Evolutionary conservation across 2,113 vertebrate genomes (phyloP).

Genomic region (Ramphastos sulfuratus): DNA sequence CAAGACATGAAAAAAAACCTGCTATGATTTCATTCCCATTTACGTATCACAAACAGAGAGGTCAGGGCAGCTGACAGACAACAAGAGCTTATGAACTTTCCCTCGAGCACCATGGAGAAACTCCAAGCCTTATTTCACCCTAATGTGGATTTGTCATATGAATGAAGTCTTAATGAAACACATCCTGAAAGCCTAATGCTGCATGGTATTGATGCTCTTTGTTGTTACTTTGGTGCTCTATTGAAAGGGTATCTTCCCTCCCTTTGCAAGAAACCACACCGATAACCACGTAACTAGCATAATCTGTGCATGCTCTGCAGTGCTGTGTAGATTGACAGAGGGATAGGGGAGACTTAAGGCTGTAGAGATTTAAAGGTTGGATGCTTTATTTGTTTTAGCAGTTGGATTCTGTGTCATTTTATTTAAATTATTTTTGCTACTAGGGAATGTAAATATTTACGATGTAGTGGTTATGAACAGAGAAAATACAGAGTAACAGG

Average conservation of each 20-base stretch:
- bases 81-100: conserved; percentile 65
- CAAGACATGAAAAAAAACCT: conserved; percentile 25
- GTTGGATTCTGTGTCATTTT: background rate
- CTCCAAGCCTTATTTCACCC: conserved; percentile 27
- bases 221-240: background rate
- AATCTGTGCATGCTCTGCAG: background rate
- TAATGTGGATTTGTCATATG: conserved; percentile 22
- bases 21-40: conserved; percentile 37
- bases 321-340: background rate
- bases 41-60: conserved; percentile 18
- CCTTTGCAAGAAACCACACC: background rate
- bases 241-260: background rate
- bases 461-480: background rate
- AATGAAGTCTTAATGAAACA: conserved; percentile 59
- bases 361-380: background rate
- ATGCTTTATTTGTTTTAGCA: background rate
- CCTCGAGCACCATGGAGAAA: conserved; percentile 42
- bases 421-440: background rate
- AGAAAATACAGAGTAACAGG: background rate
- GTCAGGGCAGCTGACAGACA: conserved; percentile 18
- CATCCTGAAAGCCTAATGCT: background rate
- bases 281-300: background rate
- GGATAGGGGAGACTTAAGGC: background rate
- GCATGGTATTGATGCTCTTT: background rate
- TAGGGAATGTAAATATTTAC: background rate